phyloP scores from a whole-genome alignment of 2,113 vertebrate species.

The Zeus faber region DNA sequence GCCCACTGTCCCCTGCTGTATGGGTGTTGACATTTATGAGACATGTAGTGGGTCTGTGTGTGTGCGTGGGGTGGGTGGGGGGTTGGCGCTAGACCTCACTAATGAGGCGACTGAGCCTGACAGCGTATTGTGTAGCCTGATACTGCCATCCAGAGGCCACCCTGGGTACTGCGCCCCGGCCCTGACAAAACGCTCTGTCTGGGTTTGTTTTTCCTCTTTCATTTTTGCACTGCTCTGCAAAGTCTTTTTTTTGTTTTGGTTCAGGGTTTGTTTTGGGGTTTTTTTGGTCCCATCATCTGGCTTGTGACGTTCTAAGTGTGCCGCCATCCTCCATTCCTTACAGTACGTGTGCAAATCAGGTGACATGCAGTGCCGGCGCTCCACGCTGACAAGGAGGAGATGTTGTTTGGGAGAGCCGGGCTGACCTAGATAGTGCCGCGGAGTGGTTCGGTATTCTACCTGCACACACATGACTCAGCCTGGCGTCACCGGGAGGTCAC shows the following conservation, averaged over 20 bases:
- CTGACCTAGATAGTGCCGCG: constrained; percentile 56
- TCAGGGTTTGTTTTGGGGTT: too few relatives aligned
- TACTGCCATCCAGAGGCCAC: constrained; percentile 89
- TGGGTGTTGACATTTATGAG: constrained; percentile 97
- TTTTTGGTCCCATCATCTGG: too few relatives aligned
- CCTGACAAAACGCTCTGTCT: constrained; percentile 29
- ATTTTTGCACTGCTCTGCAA: constrained; percentile 31
- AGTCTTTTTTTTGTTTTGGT: constrained; percentile 7
- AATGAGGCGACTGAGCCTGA: constrained; percentile 78
- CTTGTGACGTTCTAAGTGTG: too few relatives aligned
- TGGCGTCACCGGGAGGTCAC: constrained; percentile 1
- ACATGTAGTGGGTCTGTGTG: constrained; percentile 74
- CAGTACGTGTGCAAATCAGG: constrained; percentile 43
- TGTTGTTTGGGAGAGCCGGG: constrained; percentile 22
- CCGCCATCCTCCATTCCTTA: constrained; percentile 21
- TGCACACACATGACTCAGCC: constrained; percentile 26
- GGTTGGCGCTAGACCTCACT: constrained; percentile 84
- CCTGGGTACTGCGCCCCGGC: constrained; percentile 25
- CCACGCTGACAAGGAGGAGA: constrained; percentile 22
- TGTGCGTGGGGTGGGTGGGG: too few relatives aligned
- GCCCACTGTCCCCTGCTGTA: constrained; percentile 92
- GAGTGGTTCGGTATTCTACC: constrained; percentile 9
- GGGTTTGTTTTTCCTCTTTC: too few relatives aligned
- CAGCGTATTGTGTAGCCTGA: constrained; percentile 74
- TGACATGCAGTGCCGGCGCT: constrained; percentile 26